Evolutionary conservation across 2,888 invertebrate genomes (phyloP), one percentile per base, ranked within the genome.

Genomic region (Dexiosoma caninum): DNA sequence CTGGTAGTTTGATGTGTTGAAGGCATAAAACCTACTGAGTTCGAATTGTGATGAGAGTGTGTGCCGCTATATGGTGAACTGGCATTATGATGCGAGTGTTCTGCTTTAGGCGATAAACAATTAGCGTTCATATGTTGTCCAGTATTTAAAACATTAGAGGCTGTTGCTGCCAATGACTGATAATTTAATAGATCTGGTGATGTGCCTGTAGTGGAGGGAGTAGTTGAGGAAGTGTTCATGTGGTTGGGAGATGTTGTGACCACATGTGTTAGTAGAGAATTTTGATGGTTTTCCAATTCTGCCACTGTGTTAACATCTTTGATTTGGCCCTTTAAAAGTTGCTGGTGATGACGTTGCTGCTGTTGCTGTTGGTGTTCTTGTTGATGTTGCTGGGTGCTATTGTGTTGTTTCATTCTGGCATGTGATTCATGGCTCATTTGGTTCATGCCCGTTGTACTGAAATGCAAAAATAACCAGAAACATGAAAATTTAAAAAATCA

Each of bases 341-440:
- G 83, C n/a, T 82, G 81, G 2, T 78, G 84, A 12, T 88, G 82
- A 1, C 80, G 83, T 8, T 82, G 84, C 7, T 83, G 84, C 12
- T 83, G 57, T 40, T 59, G 57, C 10, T 57, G 76, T 30, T 82
- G 81, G 5, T 84, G 84, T 5, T 82, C 82, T 21, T 83, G 83
- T 0, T 83, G 85, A 10, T 84, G 84, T 59, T 88, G 83, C 30
- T 84, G 85, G 23, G 82, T 81, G 16, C 81, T 82, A 14, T 82
- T 82, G n/a, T 86, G 86, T 12, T 87, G 90, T 69, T 90, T 89
- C 85, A 89, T 85, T 81, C 89, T 86, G 53, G 86, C 86, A 79
- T 90, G 90, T 60, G 86, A 89, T 51, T 90, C 90, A 67, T 90
- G 90, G 83, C 87, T 89, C 85, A 89, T 87, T 79, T 86, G 87